phyloP scores from a whole-genome alignment of 2,888 invertebrate genomes.

The Thalpophila matura region DNA sequence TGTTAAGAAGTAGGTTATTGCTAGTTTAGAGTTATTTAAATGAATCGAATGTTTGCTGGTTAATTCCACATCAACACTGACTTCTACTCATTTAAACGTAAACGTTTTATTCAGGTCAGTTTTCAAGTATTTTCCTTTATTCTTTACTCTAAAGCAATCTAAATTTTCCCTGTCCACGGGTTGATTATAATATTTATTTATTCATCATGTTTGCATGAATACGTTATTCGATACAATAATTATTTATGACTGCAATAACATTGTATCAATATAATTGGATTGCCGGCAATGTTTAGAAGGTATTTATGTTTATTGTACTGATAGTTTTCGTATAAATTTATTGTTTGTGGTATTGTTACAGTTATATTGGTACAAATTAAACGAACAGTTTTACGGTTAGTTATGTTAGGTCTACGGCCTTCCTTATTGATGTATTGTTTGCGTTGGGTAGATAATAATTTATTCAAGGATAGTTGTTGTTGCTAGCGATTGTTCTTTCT shows the following conservation, averaged over 20 bases:
- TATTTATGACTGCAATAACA: conserved; percentile 56
- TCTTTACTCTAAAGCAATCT: too few species aligned
- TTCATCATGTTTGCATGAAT: conserved; percentile 48
- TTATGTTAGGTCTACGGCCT: neutral
- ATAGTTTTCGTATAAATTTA: conserved; percentile 49
- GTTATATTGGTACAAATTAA: conserved; percentile 45
- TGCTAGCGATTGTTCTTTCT: neutral
- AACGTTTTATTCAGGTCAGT: too few species aligned
- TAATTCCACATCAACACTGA: too few species aligned
- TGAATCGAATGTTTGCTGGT: too few species aligned
- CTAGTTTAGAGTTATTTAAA: too few species aligned
- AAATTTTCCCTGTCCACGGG: too few species aligned
- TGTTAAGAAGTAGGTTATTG: too few species aligned
- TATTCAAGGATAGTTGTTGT: too few species aligned
- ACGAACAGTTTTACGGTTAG: conserved; percentile 23
- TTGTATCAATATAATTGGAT: conserved; percentile 56
- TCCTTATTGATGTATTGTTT: conserved; percentile 19
- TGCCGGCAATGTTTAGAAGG: conserved; percentile 41
- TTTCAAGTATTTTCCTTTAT: neutral
- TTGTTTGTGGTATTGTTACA: conserved; percentile 30
- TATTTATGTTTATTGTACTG: conserved; percentile 54
- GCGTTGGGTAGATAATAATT: too few species aligned
- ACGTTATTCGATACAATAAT: conserved; percentile 35
- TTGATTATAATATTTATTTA: conserved; percentile 36
- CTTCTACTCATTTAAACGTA: too few species aligned